A percentile compares a stretch with the other conserved stretches of the same genome.
Evolutionary conservation across 1,140 invertebrate species (phyloP).

Genomic region (Paramacrobiotus metropolitanus): DNA sequence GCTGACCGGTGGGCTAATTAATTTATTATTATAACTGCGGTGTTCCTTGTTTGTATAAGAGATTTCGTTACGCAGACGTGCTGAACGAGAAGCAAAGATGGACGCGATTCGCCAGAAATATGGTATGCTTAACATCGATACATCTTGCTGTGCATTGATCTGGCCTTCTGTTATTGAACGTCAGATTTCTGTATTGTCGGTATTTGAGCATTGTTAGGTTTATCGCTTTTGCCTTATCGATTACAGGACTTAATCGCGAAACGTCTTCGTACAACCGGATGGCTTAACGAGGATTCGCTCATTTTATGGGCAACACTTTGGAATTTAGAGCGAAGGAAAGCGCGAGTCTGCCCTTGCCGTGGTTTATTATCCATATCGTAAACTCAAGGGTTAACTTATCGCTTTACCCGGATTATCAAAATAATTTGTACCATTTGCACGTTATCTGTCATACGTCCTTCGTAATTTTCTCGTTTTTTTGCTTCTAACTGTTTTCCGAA

Average conservation of each 20-base stretch:
- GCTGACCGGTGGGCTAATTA: background rate
- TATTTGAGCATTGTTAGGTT: background rate
- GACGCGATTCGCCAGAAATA: background rate
- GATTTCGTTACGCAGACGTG: background rate
- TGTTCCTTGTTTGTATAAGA: background rate
- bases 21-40: background rate
- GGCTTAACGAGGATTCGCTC: no score
- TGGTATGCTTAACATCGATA: background rate
- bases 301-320: no score
- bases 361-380: no score
- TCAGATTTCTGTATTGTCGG: background rate
- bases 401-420: no score
- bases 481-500: no score
- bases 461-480: no score
- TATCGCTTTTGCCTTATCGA: background rate
- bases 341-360: no score
- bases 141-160: background rate
- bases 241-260: background rate
- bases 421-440: no score
- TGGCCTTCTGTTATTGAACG: background rate
- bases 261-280: background rate
- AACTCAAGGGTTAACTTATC: no score
- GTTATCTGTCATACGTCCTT: no score
- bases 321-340: no score
- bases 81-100: conserved; percentile 1